Evolutionary conservation across 2,888 invertebrate genomes (phyloP).

Genomic region (Parochlus steinenii): DNA sequence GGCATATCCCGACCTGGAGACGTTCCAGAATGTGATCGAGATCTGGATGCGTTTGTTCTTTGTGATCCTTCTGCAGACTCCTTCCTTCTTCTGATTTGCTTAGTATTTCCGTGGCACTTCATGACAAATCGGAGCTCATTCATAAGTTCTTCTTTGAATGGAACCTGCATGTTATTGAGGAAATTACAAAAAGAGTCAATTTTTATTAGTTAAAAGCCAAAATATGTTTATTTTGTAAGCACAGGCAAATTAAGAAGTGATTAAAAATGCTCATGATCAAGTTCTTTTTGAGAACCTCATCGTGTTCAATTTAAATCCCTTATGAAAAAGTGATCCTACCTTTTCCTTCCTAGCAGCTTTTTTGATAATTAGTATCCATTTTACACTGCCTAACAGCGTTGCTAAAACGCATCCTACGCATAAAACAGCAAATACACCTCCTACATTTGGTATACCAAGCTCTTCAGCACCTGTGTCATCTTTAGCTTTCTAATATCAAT

Average conservation of each 20-base stretch:
- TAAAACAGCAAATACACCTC: conserved; percentile 7
- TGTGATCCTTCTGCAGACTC: conserved; percentile 13
- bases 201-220: background rate
- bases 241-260: no score
- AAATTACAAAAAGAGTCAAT: background rate
- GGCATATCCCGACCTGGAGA: conserved; percentile 1
- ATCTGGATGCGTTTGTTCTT: conserved; percentile 1
- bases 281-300: no score
- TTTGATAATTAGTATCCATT: conserved; percentile 3
- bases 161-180: conserved; percentile 31
- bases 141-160: conserved; percentile 45
- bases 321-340: no score
- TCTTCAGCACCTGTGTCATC: no score
- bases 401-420: conserved; percentile 4
- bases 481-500: no score
- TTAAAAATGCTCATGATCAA: no score
- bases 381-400: conserved; percentile 2
- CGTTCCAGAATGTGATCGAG: background rate
- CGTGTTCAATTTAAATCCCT: no score
- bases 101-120: conserved; percentile 50
- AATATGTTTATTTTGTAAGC: no score
- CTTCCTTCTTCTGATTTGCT: conserved; percentile 40
- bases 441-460: no score
- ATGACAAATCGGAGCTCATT: conserved; percentile 58
- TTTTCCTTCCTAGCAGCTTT: no score